Evolutionary conservation across 2,113 vertebrate species (phyloP).

Genomic region (Gobio gobio): DNA sequence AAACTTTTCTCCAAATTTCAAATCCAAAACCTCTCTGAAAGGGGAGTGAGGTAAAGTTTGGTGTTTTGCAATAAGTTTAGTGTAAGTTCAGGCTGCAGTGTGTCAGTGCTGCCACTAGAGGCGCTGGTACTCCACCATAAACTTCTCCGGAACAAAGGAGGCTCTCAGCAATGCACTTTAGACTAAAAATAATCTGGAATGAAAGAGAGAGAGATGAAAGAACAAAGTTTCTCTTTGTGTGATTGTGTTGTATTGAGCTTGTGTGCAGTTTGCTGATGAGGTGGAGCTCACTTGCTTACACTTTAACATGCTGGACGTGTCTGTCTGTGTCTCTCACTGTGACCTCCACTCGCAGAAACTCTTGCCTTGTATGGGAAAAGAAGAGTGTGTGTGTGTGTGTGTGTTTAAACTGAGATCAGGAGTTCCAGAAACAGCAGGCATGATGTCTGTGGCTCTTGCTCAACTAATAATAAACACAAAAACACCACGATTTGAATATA

Average conservation of each 20-base stretch:
- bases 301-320: constrained; percentile 1
- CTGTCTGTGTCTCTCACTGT: constrained; percentile 52
- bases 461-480: constrained; percentile 11
- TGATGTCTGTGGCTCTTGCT: neutral
- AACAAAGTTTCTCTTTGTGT: constrained; percentile 42
- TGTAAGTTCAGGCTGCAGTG: constrained; percentile 33
- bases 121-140: constrained; percentile 37
- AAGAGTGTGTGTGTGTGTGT: constrained; percentile 48
- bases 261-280: constrained; percentile 40
- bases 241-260: constrained; percentile 13
- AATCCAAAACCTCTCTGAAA: neutral
- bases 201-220: constrained; percentile 39
- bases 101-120: constrained; percentile 12
- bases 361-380: constrained; percentile 47
- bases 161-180: constrained; percentile 35
- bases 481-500: neutral
- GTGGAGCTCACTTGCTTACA: neutral
- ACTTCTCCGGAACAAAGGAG: constrained; percentile 26
- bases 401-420: constrained; percentile 19
- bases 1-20: neutral
- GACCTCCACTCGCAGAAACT: constrained; percentile 33
- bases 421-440: constrained; percentile 24
- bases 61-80: neutral
- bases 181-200: constrained; percentile 41
- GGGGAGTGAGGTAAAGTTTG: neutral